Evolutionary conservation across 2,113 vertebrate species (phyloP), one percentile per base, ranked within the genome.

Genomic region (Cyprinodon brontotheroides): DNA sequence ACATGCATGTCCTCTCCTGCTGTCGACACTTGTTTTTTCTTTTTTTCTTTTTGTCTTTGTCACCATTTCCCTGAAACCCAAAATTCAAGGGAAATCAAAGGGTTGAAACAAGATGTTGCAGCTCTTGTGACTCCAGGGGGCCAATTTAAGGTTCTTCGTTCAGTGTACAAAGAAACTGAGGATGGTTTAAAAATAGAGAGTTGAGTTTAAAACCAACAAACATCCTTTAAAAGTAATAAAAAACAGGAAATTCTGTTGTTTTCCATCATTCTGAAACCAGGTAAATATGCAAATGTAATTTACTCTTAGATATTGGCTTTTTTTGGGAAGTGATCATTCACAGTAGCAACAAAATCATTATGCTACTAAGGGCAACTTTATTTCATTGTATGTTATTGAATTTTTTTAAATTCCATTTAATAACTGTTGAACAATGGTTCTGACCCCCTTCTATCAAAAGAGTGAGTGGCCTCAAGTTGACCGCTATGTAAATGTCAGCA

Each of bases 11-110:
- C 68, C 77, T 68, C 39, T 59, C 69, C 40, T 77, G 76, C 20
- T 73, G 77, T 68, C 11, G 14, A 17, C 78, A 89, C 67, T 85
- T 89, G 80, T 87, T 88, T 29, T 29, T 29, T 29, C 29, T 29
- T 29, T 29, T 29, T 29, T 29, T 29, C 1, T 29, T 29, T 29
- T 84, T 87, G 79, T 82, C 62, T 79, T 0, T 65, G 76, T 82
- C 89, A 83, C 64, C 64, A 3, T 77, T 86, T 89, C 81, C 83
- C 71, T 63, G 65, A 83, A 87, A 82, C 74, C 70, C 67, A 67
- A 74, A 83, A 82, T 61, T 79, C n/a, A 0, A 29, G 53, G 50
- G 67, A 72, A 22, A 77, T 73, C 77, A 1, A 22, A 76, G 29
- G 14, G 36, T 22, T 66, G 50, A 14, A 72, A 68, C 5, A 36